Conservation (phyloP, 2,113 vertebrate species). For the Natator depressus region DNA sequence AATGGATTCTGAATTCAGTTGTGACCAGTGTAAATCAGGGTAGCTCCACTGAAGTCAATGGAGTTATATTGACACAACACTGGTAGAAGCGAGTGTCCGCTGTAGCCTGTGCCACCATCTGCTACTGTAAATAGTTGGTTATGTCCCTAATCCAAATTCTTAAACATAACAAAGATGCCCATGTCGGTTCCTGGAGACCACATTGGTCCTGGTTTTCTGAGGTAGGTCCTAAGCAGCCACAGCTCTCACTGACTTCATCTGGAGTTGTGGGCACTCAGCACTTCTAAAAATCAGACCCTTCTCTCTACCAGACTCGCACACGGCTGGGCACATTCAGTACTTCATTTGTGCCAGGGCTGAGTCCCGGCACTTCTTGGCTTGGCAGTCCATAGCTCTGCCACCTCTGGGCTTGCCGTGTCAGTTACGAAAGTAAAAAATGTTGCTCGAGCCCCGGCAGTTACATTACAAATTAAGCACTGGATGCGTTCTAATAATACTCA, state of each 20-base stretch:
- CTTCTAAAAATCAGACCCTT: background rate
- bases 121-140: background rate
- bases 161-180: background rate
- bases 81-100: background rate
- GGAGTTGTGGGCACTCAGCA: background rate
- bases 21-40: background rate
- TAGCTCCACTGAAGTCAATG: rapidly evolving
- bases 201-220: background rate
- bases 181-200: background rate
- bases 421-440: too few relatives aligned
- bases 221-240: background rate
- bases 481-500: background rate
- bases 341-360: too few relatives aligned
- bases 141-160: background rate
- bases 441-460: too few relatives aligned
- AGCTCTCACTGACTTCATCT: background rate
- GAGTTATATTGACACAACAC: background rate
- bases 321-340: background rate
- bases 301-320: background rate
- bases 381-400: too few relatives aligned
- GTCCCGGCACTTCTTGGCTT: too few relatives aligned
- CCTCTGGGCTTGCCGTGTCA: too few relatives aligned
- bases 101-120: background rate
- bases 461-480: too few relatives aligned
- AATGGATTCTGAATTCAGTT: background rate